phyloP scores from a whole-genome alignment of 2,113 vertebrate species.

The Pavo muticus region DNA sequence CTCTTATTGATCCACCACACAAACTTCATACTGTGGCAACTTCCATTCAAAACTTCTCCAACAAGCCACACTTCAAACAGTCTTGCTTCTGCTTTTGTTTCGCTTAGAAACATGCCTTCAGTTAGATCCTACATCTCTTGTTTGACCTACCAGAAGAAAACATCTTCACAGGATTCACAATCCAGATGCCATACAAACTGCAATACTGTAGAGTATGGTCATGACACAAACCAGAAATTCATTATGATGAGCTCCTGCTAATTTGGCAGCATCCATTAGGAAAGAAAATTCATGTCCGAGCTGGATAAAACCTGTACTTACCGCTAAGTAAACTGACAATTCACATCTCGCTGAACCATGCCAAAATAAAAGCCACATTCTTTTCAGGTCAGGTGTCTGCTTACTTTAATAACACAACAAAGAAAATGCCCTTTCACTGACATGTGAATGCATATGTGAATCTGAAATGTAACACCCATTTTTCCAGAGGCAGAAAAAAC shows the following conservation, averaged over 20 bases:
- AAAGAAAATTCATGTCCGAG: not conserved
- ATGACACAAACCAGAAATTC: not conserved
- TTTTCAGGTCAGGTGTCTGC: not conserved
- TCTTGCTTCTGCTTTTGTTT: not conserved
- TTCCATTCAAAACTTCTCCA: not conserved
- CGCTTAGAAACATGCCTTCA: not conserved
- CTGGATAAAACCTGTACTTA: not conserved
- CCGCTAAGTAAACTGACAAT: not conserved
- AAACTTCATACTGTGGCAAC: not conserved
- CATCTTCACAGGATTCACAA: not conserved
- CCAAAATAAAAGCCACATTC: not conserved
- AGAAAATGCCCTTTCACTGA: not conserved
- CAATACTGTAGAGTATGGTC: not conserved
- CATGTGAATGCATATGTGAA: not conserved
- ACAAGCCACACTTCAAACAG: not conserved
- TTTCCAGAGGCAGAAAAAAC: constrained; percentile 1
- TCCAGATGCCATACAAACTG: constrained; percentile 17
- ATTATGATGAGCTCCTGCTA: not conserved
- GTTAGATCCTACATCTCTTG: not conserved
- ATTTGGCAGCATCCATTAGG: not conserved
- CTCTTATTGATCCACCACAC: not conserved
- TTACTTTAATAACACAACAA: not conserved
- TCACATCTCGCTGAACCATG: not conserved
- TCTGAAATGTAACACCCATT: not conserved
- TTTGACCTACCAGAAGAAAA: not conserved